Percentiles rank a stretch among this genome's conserved stretches.
These are phyloP conservation scores for Dryadula phaetusa DNA, from an alignment of 2,888 invertebrate species.

Conservation along the genomic window DNA sequence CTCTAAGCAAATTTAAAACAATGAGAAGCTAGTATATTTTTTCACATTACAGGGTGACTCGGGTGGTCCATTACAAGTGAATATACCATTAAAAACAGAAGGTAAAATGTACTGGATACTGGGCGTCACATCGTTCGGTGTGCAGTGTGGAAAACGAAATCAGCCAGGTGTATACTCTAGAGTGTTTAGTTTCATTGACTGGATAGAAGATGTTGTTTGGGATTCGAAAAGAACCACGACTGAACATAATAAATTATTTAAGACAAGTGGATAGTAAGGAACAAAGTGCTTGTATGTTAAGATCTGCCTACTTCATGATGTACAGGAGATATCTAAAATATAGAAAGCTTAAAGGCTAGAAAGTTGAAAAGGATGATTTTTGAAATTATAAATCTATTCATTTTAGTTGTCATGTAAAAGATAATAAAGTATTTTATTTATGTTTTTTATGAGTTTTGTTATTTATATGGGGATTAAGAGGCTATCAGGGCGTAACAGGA, in stretches of 20 bases:
- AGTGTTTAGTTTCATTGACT: slow-evolving; percentile 63
- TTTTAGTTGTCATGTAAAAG: too few relatives aligned
- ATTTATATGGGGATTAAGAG: too few relatives aligned
- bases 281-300: neutral
- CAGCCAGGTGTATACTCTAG: slow-evolving; percentile 56
- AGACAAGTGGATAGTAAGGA: neutral
- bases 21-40: too few relatives aligned
- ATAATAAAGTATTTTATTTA: too few relatives aligned
- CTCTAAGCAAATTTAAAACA: too few relatives aligned
- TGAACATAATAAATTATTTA: neutral
- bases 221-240: neutral
- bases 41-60: slow-evolving; percentile 49
- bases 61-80: slow-evolving; percentile 53
- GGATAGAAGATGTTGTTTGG: slow-evolving; percentile 72
- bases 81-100: slow-evolving; percentile 49
- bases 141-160: slow-evolving; percentile 49
- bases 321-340: too few relatives aligned
- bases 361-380: too few relatives aligned
- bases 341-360: too few relatives aligned
- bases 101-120: slow-evolving; percentile 48
- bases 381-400: too few relatives aligned
- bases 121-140: slow-evolving; percentile 54
- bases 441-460: too few relatives aligned
- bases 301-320: too few relatives aligned
- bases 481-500: too few relatives aligned